Evolutionary conservation across 2,888 invertebrate genomes (phyloP).

Genomic region (Eudasyphora cyanicolor): DNA sequence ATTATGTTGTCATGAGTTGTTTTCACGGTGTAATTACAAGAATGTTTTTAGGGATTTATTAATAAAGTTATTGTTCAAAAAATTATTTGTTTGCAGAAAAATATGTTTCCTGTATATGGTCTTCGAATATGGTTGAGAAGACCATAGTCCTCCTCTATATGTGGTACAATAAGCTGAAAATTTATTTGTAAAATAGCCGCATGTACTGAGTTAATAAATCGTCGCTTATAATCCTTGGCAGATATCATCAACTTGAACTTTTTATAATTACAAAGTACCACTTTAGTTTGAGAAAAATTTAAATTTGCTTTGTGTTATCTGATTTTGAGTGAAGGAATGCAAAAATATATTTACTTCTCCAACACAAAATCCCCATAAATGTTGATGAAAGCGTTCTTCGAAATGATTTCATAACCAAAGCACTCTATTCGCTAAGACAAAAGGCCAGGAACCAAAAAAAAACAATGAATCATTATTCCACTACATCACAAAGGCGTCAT

Average conservation of each 20-base stretch:
- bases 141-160: too few species aligned
- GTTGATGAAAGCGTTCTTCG: conserved; percentile 13
- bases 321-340: background rate
- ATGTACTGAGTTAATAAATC: too few species aligned
- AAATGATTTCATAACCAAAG: conserved; percentile 21
- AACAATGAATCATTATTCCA: conserved; percentile 1
- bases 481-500: background rate
- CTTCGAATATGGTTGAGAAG: too few species aligned
- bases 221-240: background rate
- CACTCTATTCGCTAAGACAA: background rate
- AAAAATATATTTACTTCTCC: conserved; percentile 22
- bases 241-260: background rate
- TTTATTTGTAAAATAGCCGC: too few species aligned
- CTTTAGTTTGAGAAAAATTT: background rate
- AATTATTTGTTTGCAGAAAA: too few species aligned
- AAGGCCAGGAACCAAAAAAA: background rate
- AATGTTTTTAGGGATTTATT: too few species aligned
- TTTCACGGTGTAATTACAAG: too few species aligned
- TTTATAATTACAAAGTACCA: background rate
- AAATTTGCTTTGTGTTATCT: background rate
- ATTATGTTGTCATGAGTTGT: too few species aligned
- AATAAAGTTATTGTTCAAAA: too few species aligned
- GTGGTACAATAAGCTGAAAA: too few species aligned
- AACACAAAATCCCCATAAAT: conserved; percentile 9
- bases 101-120: too few species aligned